Evolutionary conservation across 2,888 invertebrate genomes (phyloP).

Genomic region (Zaprionus lineosus): DNA sequence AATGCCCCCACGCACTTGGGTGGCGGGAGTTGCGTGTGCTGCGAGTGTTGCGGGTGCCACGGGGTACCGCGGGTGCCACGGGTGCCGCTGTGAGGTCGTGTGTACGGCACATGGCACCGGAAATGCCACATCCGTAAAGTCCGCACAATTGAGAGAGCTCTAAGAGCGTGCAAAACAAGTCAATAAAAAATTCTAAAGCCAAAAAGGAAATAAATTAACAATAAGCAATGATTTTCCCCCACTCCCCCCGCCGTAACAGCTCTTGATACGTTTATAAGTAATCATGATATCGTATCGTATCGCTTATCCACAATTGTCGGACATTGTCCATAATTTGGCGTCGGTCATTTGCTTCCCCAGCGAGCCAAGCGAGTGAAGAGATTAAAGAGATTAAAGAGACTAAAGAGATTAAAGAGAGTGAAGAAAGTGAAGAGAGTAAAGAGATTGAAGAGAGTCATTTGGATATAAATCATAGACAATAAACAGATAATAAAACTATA

Average conservation of each 20-base stretch:
- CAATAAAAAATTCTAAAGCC: slow-evolving; percentile 68
- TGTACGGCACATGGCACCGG: slow-evolving; percentile 59
- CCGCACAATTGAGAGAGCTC: slow-evolving; percentile 36
- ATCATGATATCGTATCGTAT: slow-evolving; percentile 40
- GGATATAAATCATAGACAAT: too few species aligned
- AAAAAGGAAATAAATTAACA: slow-evolving; percentile 75
- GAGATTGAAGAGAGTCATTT: too few species aligned
- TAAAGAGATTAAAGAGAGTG: slow-evolving; percentile 1
- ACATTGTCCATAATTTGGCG: slow-evolving; percentile 51
- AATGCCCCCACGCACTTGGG: slow-evolving; percentile 49
- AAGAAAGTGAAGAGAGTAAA: neutral
- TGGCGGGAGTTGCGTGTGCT: slow-evolving; percentile 48
- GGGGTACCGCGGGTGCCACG: too few species aligned
- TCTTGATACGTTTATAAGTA: slow-evolving; percentile 47
- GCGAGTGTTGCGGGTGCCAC: slow-evolving; percentile 50
- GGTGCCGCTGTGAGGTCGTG: slow-evolving; percentile 35
- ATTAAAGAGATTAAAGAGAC: too few species aligned
- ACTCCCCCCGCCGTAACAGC: slow-evolving; percentile 24
- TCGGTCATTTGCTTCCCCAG: slow-evolving; percentile 37
- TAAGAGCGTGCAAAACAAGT: slow-evolving; percentile 34
- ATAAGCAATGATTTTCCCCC: slow-evolving; percentile 66
- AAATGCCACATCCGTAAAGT: slow-evolving; percentile 66
- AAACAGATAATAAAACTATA: too few species aligned
- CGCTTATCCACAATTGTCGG: slow-evolving; percentile 42
- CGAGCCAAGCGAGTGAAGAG: too few species aligned